Percentiles rank a stretch among this genome's conserved stretches.
Evolutionary conservation across 92 coral and sea anemone species (phyloP).

Genomic region (Isaurus tuberculatus): DNA sequence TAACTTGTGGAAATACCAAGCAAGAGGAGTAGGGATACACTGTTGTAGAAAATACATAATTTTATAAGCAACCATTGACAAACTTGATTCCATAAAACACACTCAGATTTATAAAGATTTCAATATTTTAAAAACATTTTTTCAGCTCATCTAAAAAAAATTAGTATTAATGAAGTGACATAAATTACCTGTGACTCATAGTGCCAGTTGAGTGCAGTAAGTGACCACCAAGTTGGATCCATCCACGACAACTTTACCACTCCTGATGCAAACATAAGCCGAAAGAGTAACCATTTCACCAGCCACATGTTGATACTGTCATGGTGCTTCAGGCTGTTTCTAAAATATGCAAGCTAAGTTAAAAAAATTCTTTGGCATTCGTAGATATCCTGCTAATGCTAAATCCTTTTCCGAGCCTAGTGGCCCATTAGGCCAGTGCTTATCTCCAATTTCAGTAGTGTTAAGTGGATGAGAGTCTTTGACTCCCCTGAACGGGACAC

Average conservation of each 20-base stretch:
- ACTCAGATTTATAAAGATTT: no score
- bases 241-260: slow-evolving; percentile 84
- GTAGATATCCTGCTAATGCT: neutral
- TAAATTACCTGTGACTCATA: slow-evolving; percentile 31
- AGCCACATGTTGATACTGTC: slow-evolving; percentile 87
- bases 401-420: no score
- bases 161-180: no score
- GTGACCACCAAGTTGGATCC: slow-evolving; percentile 94
- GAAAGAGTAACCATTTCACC: slow-evolving; percentile 93
- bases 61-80: no score
- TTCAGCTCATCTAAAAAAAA: no score
- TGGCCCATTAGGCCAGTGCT: no score
- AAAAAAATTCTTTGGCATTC: neutral
- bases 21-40: slow-evolving; percentile 84
- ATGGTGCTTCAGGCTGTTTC: slow-evolving; percentile 72
- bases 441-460: no score
- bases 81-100: no score
- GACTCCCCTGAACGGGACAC: no score
- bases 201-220: slow-evolving; percentile 96
- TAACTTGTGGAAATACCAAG: slow-evolving; percentile 83
- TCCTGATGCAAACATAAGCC: slow-evolving; percentile 97
- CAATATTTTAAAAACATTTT: no score
- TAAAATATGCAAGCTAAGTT: neutral
- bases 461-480: no score
- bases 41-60: neutral